Percentiles rank a stretch among this genome's conserved stretches.
Evolutionary conservation across 1,140 invertebrate species (phyloP).

Genomic region (Hesperophylax magnus): DNA sequence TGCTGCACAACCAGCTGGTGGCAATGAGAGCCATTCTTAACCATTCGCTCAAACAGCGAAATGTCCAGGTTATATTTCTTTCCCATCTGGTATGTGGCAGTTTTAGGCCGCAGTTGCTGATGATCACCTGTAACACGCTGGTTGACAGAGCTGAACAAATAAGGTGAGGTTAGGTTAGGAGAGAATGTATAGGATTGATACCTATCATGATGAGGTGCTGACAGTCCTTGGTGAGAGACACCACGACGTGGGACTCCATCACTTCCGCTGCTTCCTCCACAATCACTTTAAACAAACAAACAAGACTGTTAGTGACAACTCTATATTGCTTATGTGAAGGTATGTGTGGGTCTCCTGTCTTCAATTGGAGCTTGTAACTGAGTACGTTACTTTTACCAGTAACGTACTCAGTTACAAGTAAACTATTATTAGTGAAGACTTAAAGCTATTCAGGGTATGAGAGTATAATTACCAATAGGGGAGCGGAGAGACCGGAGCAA

Average conservation of each 20-base stretch:
- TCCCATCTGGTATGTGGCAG: conserved; percentile 73
- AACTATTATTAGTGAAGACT: too few relatives aligned
- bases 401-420: too few relatives aligned
- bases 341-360: too few relatives aligned
- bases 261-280: conserved; percentile 92
- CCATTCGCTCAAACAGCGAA: conserved; percentile 83
- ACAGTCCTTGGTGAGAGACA: conserved; percentile 78
- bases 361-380: too few relatives aligned
- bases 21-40: conserved; percentile 73
- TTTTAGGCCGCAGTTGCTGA: conserved; percentile 80
- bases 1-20: conserved; percentile 74
- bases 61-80: conserved; percentile 76
- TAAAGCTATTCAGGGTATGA: too few relatives aligned
- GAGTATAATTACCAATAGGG: conserved; percentile 69
- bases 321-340: too few relatives aligned
- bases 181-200: conserved; percentile 37
- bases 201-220: conserved; percentile 89
- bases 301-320: too few relatives aligned
- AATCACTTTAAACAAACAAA: conserved; percentile 1
- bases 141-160: too few relatives aligned
- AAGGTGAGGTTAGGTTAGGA: too few relatives aligned
- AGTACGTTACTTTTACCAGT: too few relatives aligned
- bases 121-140: conserved; percentile 76
- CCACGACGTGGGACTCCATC: conserved; percentile 82
- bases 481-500: conserved; percentile 74